These are phyloP conservation scores for Heliconius sara DNA, from an alignment of 2,888 invertebrate genomes.

Conservation along the genomic window DNA sequence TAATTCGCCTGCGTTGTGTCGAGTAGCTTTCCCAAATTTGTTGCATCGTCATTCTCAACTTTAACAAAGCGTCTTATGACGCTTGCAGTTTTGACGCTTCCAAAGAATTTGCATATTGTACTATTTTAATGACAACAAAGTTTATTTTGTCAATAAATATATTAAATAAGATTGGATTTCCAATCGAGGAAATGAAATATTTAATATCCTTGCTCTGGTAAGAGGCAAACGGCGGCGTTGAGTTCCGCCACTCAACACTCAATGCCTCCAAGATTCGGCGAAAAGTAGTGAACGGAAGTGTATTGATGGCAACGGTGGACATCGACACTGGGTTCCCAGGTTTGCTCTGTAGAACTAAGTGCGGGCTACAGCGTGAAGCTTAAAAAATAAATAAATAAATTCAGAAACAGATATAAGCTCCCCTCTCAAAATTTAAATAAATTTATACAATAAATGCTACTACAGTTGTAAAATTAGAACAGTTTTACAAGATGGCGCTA, in stretches of 20 bases:
- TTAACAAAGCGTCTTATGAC: constrained; percentile 54
- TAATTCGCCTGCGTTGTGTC: constrained; percentile 61
- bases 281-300: no score
- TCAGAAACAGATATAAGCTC: constrained; percentile 11
- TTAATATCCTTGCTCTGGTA: no score
- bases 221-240: no score
- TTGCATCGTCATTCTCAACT: constrained; percentile 63
- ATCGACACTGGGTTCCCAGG: no score
- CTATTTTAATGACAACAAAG: not conserved
- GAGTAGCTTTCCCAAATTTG: constrained; percentile 50
- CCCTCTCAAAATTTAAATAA: constrained; percentile 38
- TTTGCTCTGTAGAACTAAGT: no score
- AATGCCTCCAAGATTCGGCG: no score
- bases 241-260: no score
- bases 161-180: no score
- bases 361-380: no score
- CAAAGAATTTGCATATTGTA: constrained; percentile 11
- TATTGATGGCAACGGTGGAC: no score
- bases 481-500: constrained; percentile 49
- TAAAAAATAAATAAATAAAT: not conserved
- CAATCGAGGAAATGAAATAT: no score
- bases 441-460: constrained; percentile 31
- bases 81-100: constrained; percentile 30
- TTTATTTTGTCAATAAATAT: no score
- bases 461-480: constrained; percentile 37